Evolutionary conservation across 2,113 vertebrate genomes (phyloP), one percentile per base, ranked within the genome.

Genomic region (Oncorhynchus mykiss): DNA sequence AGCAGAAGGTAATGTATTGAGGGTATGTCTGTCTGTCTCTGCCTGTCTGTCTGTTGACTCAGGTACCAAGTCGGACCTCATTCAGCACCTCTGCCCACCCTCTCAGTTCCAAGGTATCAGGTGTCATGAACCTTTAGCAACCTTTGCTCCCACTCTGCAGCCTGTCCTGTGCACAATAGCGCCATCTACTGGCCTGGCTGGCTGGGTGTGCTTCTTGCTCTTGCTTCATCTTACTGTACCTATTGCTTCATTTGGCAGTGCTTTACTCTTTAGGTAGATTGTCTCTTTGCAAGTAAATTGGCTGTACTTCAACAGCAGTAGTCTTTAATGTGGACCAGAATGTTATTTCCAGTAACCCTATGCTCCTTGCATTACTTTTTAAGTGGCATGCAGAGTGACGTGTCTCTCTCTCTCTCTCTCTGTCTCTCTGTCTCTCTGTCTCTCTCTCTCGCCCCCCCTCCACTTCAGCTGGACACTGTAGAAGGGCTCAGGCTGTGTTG

Each of bases 21-120:
- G 14, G 14, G 49, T 16, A 3, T 51, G 49, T 51, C 49, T 51
- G 49, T 51, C 27, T 51, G 11, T 51, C 49, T 51, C 49, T 16
- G 49, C 11, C 49, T 49, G 5, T 78, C 60, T 73, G 67, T 72
- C 18, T 82, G 76, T 77, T 91, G 84, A 66, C 74, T 84, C 93
- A 94, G 94, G 94, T 94, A 94, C 93, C 91, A 94, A 94, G 94
- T 90, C 78, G 91, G 93, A 95, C 88, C 94, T 95, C 82, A 93
- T 95, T 89, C 93, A 95, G 85, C 92, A 94, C 82, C 93, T 95
- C 88, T 93, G 94, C 86, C 93, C 94, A 88, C 93, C 92, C 81
- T 95, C 93, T 84, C 94, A 94, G 84, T 95, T 95, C 83, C 93
- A 94, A 94, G 94, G 94, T 94, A 95, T 92, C 84, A 75, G 86